These are phyloP conservation scores for Gasterosteus aculeatus DNA, from an alignment of 2,113 vertebrate species.

Conservation along the genomic window DNA sequence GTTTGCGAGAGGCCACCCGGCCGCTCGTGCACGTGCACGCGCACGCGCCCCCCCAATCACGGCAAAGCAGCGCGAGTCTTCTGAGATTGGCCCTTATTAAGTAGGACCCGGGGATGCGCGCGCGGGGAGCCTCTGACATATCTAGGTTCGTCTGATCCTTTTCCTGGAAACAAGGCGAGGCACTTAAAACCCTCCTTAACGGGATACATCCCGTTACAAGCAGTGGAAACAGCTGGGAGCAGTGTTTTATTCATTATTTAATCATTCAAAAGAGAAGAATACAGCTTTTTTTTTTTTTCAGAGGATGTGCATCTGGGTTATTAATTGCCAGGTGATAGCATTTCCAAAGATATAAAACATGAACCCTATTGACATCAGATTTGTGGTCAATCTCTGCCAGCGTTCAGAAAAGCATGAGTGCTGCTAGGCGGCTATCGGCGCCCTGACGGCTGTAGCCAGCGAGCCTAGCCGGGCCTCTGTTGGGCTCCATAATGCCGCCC, in stretches of 20 bases:
- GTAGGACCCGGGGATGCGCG: conserved; percentile 33
- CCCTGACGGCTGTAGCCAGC: conserved; percentile 37
- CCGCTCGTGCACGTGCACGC: conserved; percentile 2
- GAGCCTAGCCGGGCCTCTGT: conserved; percentile 48
- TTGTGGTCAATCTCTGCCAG: conserved; percentile 8
- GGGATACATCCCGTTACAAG: not conserved
- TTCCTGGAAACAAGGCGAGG: conserved; percentile 51
- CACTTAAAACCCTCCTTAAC: conserved; percentile 14
- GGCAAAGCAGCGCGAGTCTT: conserved; percentile 8
- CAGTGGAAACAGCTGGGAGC: conserved; percentile 28
- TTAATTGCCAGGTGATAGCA: conserved; percentile 9
- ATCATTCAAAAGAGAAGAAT: conserved; percentile 6
- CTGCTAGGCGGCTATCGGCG: conserved; percentile 53
- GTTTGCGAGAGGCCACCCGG: conserved; percentile 30
- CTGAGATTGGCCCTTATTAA: conserved; percentile 35
- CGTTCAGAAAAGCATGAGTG: conserved; percentile 35
- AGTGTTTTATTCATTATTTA: conserved; percentile 1
- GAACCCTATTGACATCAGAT: not conserved
- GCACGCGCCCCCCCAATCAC: conserved; percentile 5
- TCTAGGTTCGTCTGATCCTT: conserved; percentile 37
- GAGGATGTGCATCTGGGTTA: not conserved
- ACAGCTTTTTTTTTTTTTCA: conserved; percentile 5
- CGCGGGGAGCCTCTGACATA: conserved; percentile 57
- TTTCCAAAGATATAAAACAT: conserved; percentile 30
- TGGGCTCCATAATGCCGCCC: conserved; percentile 58